Conservation (phyloP, 2,888 invertebrate genomes). For the Steromphala cineraria region DNA sequence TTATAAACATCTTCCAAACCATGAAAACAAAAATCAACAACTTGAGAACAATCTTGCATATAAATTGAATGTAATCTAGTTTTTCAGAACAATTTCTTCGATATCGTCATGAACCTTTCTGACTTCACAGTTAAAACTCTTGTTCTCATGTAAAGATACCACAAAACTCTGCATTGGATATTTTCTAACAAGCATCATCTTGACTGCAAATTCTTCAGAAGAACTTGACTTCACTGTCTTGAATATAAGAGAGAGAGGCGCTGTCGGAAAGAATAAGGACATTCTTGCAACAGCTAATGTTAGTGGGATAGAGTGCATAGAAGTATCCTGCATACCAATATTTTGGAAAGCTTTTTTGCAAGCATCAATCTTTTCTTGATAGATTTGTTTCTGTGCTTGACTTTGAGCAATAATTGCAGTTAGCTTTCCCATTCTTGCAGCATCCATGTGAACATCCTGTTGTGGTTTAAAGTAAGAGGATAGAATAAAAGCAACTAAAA, state of each 20-base stretch:
- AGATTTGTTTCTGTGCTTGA: constrained; percentile 38
- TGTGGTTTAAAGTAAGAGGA: constrained; percentile 39
- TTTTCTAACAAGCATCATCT: constrained; percentile 41
- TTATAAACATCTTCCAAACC: too few relatives aligned
- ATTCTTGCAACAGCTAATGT: constrained; percentile 48
- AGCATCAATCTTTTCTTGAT: constrained; percentile 35
- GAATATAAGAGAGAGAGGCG: constrained; percentile 30
- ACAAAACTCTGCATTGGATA: constrained; percentile 40
- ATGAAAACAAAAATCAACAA: too few relatives aligned
- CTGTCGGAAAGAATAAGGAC: constrained; percentile 51
- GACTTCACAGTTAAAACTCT: too few relatives aligned
- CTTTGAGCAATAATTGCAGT: constrained; percentile 43
- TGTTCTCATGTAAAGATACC: neutral
- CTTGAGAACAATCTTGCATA: too few relatives aligned
- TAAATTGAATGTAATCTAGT: too few relatives aligned
- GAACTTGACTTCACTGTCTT: constrained; percentile 35
- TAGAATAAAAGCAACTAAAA: constrained; percentile 38
- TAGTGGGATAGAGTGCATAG: constrained; percentile 21
- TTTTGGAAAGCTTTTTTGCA: constrained; percentile 30
- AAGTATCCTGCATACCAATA: constrained; percentile 26
- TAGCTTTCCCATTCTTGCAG: constrained; percentile 51
- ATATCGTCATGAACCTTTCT: too few relatives aligned
- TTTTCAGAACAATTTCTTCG: too few relatives aligned
- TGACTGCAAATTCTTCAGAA: constrained; percentile 50
- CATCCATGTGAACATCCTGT: constrained; percentile 41